phyloP scores from a whole-genome alignment of 2,797 vertebrate species.

The Lutra lutra region DNA sequence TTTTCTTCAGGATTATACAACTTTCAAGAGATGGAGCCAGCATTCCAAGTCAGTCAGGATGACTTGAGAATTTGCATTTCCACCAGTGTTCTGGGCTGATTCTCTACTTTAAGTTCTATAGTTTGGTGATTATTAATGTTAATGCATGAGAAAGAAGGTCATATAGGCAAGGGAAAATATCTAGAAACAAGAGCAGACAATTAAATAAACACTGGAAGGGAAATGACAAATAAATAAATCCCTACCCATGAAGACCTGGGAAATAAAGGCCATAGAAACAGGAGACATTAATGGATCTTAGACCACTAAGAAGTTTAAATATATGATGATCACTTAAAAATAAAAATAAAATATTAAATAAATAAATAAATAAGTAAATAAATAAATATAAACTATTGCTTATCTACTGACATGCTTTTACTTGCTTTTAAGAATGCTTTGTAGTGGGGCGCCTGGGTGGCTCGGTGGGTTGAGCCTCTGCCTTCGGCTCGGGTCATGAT shows the following conservation, averaged over 20 bases:
- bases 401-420: neutral
- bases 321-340: neutral
- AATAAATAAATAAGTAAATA: no score
- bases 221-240: neutral
- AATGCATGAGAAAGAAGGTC: neutral
- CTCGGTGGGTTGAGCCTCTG: no score
- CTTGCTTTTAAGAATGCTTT: neutral
- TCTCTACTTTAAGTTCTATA: neutral
- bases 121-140: neutral
- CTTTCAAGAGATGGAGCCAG: neutral
- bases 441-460: no score
- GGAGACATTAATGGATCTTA: neutral
- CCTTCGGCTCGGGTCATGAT: no score
- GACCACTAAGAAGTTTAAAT: neutral
- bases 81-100: neutral
- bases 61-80: neutral
- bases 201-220: neutral
- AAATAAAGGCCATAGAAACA: neutral
- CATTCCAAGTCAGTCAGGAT: neutral
- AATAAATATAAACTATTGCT: neutral
- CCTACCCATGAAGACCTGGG: neutral
- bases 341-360: no score
- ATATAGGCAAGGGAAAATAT: neutral
- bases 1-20: neutral
- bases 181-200: neutral